Evolutionary conservation across 2,888 invertebrate genomes (phyloP), one percentile per base, ranked within the genome.

Genomic region (Loripinus fragilis): DNA sequence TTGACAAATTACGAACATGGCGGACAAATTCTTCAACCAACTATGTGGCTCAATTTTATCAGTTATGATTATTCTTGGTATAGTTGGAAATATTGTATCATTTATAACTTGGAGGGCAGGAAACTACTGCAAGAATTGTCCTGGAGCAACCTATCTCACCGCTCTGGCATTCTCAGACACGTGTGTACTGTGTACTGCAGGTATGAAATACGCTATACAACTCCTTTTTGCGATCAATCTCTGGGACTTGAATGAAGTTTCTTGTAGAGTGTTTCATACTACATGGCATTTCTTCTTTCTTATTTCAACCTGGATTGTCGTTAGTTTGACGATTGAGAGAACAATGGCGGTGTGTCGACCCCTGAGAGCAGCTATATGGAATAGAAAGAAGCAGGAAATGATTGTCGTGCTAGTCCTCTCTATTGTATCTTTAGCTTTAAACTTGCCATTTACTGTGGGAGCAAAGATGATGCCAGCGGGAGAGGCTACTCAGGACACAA

Each of bases 201-300:
- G 52, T 5, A n/a, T 52, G 10, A 52, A 52, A 15, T 52, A n/a
- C 15, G 52, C 52, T 2, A 52, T 52, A 28, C 25, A 52, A 28
- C 52, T 52, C n/a, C 28, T 52, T 3, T 52, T 52, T 52, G 25
- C 8, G n/a, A 23, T 52, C 3, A 52, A 52, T 52, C 23, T 52
- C 5, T 52, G 52, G 52, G 25, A 52, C 25, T 25, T 52, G 25
- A n/a, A 52, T 28, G 28, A 28, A 12, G 52, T 52, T 52, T 52
- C 25, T 7, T 52, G 52, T 15, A 10, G 12, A 10, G 3, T 52
- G 25, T 25, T 52, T 25, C 52, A 52, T 15, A 52, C 52, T 3
- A 52, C 52, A 5, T 52, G 52, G 52, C 52, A 52, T 52, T 52
- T 52, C 25, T 52, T 52, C 25, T 52, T 52, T 28, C 52, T 52